A percentile compares a stretch with the other conserved stretches of the same genome.
phyloP scores from a whole-genome alignment of 2,113 vertebrate species.

The Nestor notabilis region DNA sequence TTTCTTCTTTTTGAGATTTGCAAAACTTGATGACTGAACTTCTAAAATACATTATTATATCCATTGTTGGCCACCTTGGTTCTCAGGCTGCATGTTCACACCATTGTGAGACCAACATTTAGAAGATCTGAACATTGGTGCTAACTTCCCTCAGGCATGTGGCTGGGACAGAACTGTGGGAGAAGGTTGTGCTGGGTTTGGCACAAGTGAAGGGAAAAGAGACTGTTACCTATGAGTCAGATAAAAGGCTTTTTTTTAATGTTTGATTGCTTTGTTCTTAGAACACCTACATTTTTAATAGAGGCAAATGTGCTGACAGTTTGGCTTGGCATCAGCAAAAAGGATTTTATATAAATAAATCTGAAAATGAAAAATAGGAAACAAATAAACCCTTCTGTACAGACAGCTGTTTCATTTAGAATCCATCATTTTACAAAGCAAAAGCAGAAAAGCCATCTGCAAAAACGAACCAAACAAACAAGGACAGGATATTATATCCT shows the following conservation, averaged over 20 bases:
- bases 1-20: neutral
- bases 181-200: neutral
- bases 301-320: conserved; percentile 56
- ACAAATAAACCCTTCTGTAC: conserved; percentile 61
- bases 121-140: neutral
- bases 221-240: neutral
- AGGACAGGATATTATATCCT: neutral
- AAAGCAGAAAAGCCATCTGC: conserved; percentile 48
- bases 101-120: neutral
- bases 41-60: neutral
- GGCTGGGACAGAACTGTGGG: neutral
- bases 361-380: conserved; percentile 23
- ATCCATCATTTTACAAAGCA: conserved; percentile 61
- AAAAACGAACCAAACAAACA: conserved; percentile 24
- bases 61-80: neutral
- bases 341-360: conserved; percentile 43
- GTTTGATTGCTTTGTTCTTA: conserved; percentile 47
- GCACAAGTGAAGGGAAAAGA: neutral
- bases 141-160: neutral
- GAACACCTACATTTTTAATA: conserved; percentile 56
- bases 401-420: conserved; percentile 63
- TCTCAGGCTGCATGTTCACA: neutral
- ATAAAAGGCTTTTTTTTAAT: neutral
- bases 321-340: conserved; percentile 46
- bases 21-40: neutral